Conservation (phyloP, 2,888 invertebrate species). For the Proisotoma minuta region DNA sequence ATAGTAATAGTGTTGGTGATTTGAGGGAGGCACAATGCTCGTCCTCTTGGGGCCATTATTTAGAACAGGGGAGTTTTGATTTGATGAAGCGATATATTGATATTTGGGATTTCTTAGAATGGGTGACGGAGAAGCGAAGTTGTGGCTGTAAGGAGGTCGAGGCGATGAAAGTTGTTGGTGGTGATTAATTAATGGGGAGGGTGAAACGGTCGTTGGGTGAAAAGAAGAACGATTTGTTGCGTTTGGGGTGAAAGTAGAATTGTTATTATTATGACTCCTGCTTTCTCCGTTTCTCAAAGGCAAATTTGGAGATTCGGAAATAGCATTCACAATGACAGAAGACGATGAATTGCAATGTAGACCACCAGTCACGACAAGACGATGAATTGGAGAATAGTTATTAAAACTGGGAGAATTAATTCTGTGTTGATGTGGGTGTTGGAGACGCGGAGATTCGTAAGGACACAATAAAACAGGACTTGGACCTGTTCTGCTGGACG, state of each 20-base stretch:
- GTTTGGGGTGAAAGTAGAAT: slow-evolving; percentile 7
- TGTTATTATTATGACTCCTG: slow-evolving; percentile 25
- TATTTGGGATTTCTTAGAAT: slow-evolving; percentile 45
- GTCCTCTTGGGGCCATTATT: slow-evolving; percentile 38
- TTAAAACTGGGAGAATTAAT: slow-evolving; percentile 47
- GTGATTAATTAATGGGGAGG: slow-evolving; percentile 45
- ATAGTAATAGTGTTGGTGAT: slow-evolving; percentile 13
- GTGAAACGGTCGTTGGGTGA: slow-evolving; percentile 22
- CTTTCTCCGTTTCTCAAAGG: slow-evolving; percentile 14
- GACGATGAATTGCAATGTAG: slow-evolving; percentile 22
- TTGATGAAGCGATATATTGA: slow-evolving; percentile 47
- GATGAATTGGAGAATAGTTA: slow-evolving; percentile 47
- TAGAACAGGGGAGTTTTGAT: slow-evolving; percentile 47
- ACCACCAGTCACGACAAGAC: slow-evolving; percentile 46
- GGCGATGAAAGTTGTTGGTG: slow-evolving; percentile 26
- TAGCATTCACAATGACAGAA: slow-evolving; percentile 10
- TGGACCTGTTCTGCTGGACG: slow-evolving; percentile 1
- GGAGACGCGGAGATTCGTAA: slow-evolving; percentile 27
- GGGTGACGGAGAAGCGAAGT: slow-evolving; percentile 43
- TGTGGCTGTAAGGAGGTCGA: slow-evolving; percentile 11
- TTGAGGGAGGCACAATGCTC: slow-evolving; percentile 7
- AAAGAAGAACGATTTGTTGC: slow-evolving; percentile 34
- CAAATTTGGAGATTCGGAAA: slow-evolving; percentile 23
- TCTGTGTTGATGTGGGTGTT: slow-evolving; percentile 20
- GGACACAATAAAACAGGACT: too few relatives aligned